phyloP scores from a whole-genome alignment of 2,113 vertebrate genomes.

The Hippocampus barbouri region DNA sequence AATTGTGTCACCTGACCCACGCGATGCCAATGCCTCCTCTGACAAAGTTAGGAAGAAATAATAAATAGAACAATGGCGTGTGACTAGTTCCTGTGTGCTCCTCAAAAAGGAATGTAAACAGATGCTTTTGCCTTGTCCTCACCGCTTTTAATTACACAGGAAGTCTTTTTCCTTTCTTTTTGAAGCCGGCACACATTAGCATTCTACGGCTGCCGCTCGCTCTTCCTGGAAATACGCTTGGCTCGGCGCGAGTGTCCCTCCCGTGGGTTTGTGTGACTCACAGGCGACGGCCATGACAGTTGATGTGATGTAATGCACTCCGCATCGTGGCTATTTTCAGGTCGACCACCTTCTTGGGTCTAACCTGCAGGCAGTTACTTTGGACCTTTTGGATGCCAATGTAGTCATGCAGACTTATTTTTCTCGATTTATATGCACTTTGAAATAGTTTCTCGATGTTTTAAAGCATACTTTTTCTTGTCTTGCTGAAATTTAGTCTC shows the following conservation, averaged over 20 bases:
- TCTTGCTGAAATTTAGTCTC: no score
- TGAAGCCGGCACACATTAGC: neutral
- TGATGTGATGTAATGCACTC: constrained; percentile 65
- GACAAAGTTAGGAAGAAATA: neutral
- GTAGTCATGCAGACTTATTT: neutral
- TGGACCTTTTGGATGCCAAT: neutral
- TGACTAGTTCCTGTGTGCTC: neutral
- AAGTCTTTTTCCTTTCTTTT: constrained; percentile 12
- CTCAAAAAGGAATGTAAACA: constrained; percentile 15
- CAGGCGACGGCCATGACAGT: constrained; percentile 45
- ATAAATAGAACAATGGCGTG: neutral
- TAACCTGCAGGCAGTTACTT: constrained; percentile 11
- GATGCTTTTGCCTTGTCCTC: constrained; percentile 13
- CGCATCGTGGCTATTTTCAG: constrained; percentile 60
- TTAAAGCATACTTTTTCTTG: no score
- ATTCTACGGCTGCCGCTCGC: neutral
- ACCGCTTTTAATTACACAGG: constrained; percentile 15
- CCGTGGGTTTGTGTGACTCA: constrained; percentile 22
- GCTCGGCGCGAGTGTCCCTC: neutral
- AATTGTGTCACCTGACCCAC: neutral
- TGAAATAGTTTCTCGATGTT: neutral
- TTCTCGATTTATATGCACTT: neutral
- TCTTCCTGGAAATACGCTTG: constrained; percentile 2
- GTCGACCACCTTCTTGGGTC: constrained; percentile 42
- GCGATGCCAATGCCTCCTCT: neutral